A percentile compares a stretch with the other conserved stretches of the same genome.
Evolutionary conservation across 2,888 invertebrate species (phyloP).

Genomic region (Troides oblongomaculatus): DNA sequence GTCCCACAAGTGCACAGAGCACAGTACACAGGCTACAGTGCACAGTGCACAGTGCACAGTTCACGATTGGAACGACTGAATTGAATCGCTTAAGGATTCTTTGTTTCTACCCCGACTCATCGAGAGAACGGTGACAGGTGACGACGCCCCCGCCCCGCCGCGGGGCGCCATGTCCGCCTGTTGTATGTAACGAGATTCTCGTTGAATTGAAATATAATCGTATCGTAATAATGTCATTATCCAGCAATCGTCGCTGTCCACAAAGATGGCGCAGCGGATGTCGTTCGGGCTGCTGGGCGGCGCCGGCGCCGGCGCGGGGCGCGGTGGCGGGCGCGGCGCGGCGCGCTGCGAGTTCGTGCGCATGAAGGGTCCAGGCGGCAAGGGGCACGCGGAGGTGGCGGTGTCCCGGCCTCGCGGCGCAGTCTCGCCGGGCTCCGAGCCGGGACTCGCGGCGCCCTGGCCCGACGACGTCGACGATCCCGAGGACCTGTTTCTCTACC

Average conservation of each 20-base stretch:
- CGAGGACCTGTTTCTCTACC: conserved; percentile 90
- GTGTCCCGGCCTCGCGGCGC: conserved; percentile 95
- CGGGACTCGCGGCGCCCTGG: conserved; percentile 90
- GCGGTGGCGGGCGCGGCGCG: conserved; percentile 80
- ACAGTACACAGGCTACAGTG: too few species aligned
- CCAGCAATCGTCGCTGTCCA: conserved; percentile 94
- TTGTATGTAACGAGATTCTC: too few species aligned
- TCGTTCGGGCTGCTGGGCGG: conserved; percentile 93
- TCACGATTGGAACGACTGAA: too few species aligned
- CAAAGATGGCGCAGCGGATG: conserved; percentile 97
- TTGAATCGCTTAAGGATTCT: too few species aligned
- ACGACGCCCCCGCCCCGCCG: not conserved
- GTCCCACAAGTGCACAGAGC: too few species aligned
- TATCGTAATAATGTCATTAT: conserved; percentile 29
- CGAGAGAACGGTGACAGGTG: too few species aligned
- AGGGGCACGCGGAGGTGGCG: conserved; percentile 97
- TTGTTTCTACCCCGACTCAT: too few species aligned
- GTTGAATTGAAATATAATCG: too few species aligned
- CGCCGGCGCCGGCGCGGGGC: conserved; percentile 86
- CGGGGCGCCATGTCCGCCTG: too few species aligned
- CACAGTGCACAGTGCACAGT: too few species aligned
- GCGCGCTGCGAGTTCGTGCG: conserved; percentile 98
- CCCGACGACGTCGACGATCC: conserved; percentile 93
- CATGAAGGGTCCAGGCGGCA: conserved; percentile 98
- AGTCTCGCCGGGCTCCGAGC: conserved; percentile 97